Percentiles rank a stretch among this genome's conserved stretches.
These are phyloP conservation scores for Pentalonia nigronervosa DNA, from an alignment of 1,140 invertebrate species.

Conservation along the genomic window DNA sequence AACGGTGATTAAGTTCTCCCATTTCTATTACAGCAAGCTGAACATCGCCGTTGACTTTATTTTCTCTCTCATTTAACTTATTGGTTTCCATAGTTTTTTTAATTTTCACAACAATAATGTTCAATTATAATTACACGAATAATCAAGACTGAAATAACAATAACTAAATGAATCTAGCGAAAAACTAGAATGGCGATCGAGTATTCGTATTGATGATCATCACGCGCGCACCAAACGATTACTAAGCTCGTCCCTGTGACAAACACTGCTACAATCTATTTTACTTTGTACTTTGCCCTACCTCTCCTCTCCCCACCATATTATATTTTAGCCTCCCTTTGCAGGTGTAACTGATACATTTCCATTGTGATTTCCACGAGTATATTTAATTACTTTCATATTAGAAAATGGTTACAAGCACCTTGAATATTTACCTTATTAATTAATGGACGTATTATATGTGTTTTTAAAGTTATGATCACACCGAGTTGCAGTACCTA, in stretches of 20 bases:
- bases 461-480: background rate
- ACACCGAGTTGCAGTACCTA: background rate
- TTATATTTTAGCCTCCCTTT: background rate
- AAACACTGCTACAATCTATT: background rate
- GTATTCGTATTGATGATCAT: background rate
- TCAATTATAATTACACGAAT: background rate
- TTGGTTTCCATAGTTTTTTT: background rate
- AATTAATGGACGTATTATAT: background rate
- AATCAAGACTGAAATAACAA: background rate
- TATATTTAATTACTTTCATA: background rate
- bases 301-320: background rate
- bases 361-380: background rate
- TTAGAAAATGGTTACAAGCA: background rate
- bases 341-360: background rate
- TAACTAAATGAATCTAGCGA: background rate
- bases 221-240: background rate
- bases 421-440: background rate
- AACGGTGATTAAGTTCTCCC: background rate
- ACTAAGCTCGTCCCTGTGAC: conserved; percentile 39
- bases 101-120: background rate
- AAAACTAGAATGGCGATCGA: background rate
- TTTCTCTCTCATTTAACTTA: background rate
- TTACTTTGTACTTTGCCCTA: background rate
- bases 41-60: background rate
- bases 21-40: background rate